Percentiles rank a stretch among this genome's conserved stretches.
Conservation (phyloP, 2,797 vertebrate species). For the Sebastes oblongus region DNA sequence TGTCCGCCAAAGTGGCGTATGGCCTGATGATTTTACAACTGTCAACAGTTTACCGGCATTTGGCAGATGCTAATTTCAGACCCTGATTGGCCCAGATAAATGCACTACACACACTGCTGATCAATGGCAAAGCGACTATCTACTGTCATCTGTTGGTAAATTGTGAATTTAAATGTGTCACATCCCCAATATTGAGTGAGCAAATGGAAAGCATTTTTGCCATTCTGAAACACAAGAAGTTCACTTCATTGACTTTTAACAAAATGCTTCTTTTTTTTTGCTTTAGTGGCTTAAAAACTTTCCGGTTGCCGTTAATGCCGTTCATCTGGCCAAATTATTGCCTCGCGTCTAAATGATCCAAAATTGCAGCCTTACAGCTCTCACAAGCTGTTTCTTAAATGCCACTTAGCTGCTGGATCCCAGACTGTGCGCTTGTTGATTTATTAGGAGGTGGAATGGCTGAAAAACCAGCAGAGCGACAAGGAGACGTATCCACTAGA, state of each 20-base stretch:
- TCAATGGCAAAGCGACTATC: constrained; percentile 36
- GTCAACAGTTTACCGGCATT: no score
- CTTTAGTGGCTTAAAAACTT: constrained; percentile 61
- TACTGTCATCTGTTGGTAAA: constrained; percentile 53
- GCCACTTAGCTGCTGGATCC: constrained; percentile 77
- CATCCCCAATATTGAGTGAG: constrained; percentile 41
- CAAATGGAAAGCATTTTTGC: constrained; percentile 47
- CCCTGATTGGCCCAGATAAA: constrained; percentile 19
- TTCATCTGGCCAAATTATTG: constrained; percentile 79
- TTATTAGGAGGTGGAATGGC: constrained; percentile 71
- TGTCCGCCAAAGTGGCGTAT: no score
- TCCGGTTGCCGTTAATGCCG: constrained; percentile 64
- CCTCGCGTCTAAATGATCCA: constrained; percentile 73
- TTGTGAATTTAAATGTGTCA: constrained; percentile 52
- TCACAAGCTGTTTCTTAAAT: constrained; percentile 81
- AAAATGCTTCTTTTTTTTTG: constrained; percentile 47
- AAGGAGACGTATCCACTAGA: constrained; percentile 67
- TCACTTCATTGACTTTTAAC: constrained; percentile 58
- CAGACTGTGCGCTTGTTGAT: constrained; percentile 72
- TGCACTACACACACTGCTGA: constrained; percentile 15
- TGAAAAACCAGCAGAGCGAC: constrained; percentile 75
- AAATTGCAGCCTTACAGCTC: constrained; percentile 74
- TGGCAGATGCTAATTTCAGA: no score
- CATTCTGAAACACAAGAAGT: constrained; percentile 30
- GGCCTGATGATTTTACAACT: no score